Evolutionary conservation across 2,113 vertebrate genomes (phyloP).

Genomic region (Rhynchomys soricoides): DNA sequence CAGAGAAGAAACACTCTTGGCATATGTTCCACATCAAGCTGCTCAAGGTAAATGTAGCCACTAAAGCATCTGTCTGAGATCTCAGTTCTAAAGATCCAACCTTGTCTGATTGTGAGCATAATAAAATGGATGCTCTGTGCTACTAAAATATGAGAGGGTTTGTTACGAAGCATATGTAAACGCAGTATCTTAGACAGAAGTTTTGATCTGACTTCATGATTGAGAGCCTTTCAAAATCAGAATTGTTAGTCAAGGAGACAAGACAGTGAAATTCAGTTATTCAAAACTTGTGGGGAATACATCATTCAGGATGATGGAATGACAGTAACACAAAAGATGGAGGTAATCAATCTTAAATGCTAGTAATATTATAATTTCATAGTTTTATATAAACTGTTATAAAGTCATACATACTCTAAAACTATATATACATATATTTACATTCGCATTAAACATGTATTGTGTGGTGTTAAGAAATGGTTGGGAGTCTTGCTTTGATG

Average conservation of each 20-base stretch:
- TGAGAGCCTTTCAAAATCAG: conserved; percentile 62
- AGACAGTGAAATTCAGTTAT: conserved; percentile 66
- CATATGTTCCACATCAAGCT: background rate
- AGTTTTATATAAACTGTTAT: conserved; percentile 35
- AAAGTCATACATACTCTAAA: background rate
- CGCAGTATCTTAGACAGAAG: conserved; percentile 22
- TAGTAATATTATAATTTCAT: conserved; percentile 42
- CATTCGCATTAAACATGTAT: background rate
- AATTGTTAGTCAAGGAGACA: conserved; percentile 72
- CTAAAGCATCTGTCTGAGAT: background rate
- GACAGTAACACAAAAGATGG: conserved; percentile 30
- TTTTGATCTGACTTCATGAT: conserved; percentile 50
- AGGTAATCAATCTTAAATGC: conserved; percentile 67
- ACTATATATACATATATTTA: background rate
- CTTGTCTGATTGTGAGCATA: background rate
- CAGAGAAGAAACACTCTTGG: background rate
- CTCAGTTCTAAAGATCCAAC: background rate
- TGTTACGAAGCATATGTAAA: conserved; percentile 55
- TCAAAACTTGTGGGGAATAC: conserved; percentile 62
- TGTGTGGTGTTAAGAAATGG: background rate
- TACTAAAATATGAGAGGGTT: background rate
- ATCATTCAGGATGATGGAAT: conserved; percentile 64
- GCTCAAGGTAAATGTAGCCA: background rate
- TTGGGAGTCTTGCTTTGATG: background rate
- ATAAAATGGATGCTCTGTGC: conserved; percentile 1